Base-by-base conservation (phyloP, 2,797 vertebrate species). In the Leptodactylus fallax region DNA sequence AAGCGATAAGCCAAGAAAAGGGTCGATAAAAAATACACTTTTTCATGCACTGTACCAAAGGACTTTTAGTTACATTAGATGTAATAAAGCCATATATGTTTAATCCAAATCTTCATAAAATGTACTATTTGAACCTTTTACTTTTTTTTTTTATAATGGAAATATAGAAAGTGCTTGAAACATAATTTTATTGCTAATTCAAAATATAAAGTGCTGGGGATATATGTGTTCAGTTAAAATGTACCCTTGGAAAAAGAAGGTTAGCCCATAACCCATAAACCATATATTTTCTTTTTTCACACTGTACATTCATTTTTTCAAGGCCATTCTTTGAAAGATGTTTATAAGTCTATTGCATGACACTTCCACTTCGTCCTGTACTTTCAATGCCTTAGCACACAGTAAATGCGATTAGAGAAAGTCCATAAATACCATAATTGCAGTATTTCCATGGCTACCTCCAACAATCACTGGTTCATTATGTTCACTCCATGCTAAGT, bases 381-480 rank as follows among this genome's bases (percentile, higher is more conserved):
- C 27, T 76, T 83, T 65, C 19, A 63, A 76, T 53, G 77, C 49
- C 49, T 8, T n/a, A 16, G 23, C 16, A 58, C 63, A 72, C 56
- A 36, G 12, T 53, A 53, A 53, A 67, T 76, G 51, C 76, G 11
- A 77, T 77, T 77, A 63, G 23, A 79, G 11, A 72, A 51, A 87
- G 23, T 77, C 58, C 4, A 23, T 76, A 56, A 87, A 74, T 60
- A n/a, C 56, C 7, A 72, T 81, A 72, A 87, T 61, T 71, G 55
- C 55, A 72, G 53, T 61, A 72, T 87, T 67, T 61, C 67, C 55
- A 85, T 72, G 63, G 77, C 77, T 89, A 85, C 67, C 67, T 88
- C 19, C 61, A 71, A 60, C 67, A 76, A 71, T 71, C 19, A 81
- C 55, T 85, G 8, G 19, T 61, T 79, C 51, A 87, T 81, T 87